A percentile compares a stretch with the other conserved stretches of the same genome.
phyloP scores from a whole-genome alignment of 2,797 vertebrate species.

The Anolis apletophallus region DNA sequence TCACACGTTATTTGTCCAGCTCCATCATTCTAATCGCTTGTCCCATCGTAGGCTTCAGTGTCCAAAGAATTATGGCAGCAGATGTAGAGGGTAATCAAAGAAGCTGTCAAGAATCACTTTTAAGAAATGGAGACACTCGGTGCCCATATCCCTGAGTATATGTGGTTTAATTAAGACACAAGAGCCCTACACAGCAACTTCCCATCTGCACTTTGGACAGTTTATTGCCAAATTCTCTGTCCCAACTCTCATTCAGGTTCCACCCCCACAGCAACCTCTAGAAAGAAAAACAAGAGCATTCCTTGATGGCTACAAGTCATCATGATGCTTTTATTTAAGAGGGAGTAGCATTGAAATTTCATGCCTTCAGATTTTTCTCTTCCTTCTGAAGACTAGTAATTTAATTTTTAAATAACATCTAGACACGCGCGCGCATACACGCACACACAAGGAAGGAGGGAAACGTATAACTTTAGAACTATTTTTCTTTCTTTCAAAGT shows the following conservation, averaged over 20 bases:
- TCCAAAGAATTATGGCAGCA: constrained; percentile 73
- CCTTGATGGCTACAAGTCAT: not conserved
- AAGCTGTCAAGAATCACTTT: constrained; percentile 74
- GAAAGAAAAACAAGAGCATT: not conserved
- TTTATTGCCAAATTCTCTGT: not conserved
- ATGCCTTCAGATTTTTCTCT: not conserved
- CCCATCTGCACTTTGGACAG: constrained; percentile 16
- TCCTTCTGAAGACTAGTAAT: not conserved
- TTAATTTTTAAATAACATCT: not conserved
- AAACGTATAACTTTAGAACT: not conserved
- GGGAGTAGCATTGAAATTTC: not conserved
- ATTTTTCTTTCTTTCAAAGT: no score
- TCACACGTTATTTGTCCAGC: constrained; percentile 67
- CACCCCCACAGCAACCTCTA: not conserved
- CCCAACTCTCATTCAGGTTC: not conserved
- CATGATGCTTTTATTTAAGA: not conserved
- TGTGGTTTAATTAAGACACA: constrained; percentile 72
- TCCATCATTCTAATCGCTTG: constrained; percentile 73
- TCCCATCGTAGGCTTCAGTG: constrained; percentile 68
- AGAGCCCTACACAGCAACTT: constrained; percentile 6
- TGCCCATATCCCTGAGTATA: constrained; percentile 63
- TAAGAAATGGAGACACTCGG: constrained; percentile 67
- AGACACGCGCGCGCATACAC: no score
- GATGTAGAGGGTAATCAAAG: constrained; percentile 70
- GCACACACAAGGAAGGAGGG: no score